Evolutionary conservation across 2,113 vertebrate species (phyloP), one percentile per base, ranked within the genome.

Genomic region (Pseudolaguvia tuberculata): DNA sequence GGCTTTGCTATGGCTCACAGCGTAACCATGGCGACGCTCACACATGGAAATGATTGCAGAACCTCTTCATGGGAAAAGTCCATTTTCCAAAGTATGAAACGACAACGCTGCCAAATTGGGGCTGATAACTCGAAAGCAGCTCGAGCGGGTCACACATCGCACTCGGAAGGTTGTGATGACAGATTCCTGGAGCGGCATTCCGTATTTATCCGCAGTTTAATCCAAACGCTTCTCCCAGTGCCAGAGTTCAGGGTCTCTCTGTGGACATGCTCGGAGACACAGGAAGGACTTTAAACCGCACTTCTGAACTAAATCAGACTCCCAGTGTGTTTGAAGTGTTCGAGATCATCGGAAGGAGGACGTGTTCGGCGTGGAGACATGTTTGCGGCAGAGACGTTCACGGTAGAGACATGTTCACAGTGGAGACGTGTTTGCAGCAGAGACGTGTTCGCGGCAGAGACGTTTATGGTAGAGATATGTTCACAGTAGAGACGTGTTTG

Each of bases 11-110:
- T 76, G 31, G 58, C 68, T 79, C 73, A n/a, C 73, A n/a, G 47
- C 4, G 9, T 25, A 52, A 47, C 76, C 65, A 68, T 48, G 47
- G 56, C 72, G 58, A 35, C 61, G 31, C 76, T 80, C 81, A 79
- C 84, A 85, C 84, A 85, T 85, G 84, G 84, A 82, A 83, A 75
- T 69, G 71, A 81, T 85, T 85, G 61, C 80, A 79, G 6, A 85
- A 83, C 81, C 80, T 79, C 75, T 85, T 83, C 84, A 79, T 85
- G 84, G 82, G 82, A 85, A 83, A 80, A 72, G 70, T 69, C 72
- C 57, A 69, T 77, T 82, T 82, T 78, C 74, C 78, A 76, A 78
- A 72, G 59, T 76, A 55, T 73, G 69, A 57, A 80, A 77, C 72
- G 23, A 14, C 70, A 62, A 35, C 21, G 52, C 48, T 84, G 78